Evolutionary conservation across 2,113 vertebrate genomes (phyloP), one percentile per base, ranked within the genome.

Genomic region (Catagonus wagneri): DNA sequence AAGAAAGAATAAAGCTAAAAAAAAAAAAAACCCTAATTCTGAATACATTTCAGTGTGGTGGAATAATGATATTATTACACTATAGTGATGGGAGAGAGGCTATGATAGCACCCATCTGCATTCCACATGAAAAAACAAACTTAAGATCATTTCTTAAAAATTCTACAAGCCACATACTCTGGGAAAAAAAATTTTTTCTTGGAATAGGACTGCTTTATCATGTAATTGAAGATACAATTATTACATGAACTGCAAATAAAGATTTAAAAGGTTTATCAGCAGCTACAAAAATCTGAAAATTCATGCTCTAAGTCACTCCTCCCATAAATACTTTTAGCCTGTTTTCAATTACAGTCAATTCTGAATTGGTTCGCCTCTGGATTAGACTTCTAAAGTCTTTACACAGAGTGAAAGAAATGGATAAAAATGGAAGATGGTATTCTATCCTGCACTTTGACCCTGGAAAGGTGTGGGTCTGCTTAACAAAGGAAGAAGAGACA

Each of bases 171-270:
- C 79, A 98, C 60, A 22, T 97, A 97, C 97, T 86, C 96, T 96
- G 98, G 80, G 90, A 93, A 78, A 60, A 69, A 71, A 98, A 97
- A 97, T 97, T 97, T 44, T 44, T 44, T 44, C 8, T 44, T 44
- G 44, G 66, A 98, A 98, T 94, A 98, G 95, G 98, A 98, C 98
- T 96, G 96, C 97, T 98, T 98, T 98, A 98, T 98, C 98, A 98
- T 98, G 98, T 98, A 97, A 98, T 98, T 98, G 98, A 98, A 98
- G 97, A 98, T 97, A 95, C 89, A 97, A 98, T 94, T 97, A 92
- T 98, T 98, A 99, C 97, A 98, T 97, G 92, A 98, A 98, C 83
- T 98, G 98, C 97, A 98, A 97, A 98, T 97, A 92, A 98, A 97
- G 91, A 97, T 95, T 94, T 98, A 94, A 88, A 98, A 95, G 97